Conservation (phyloP, 2,113 vertebrate species). For the Dipodomys stephensi region DNA sequence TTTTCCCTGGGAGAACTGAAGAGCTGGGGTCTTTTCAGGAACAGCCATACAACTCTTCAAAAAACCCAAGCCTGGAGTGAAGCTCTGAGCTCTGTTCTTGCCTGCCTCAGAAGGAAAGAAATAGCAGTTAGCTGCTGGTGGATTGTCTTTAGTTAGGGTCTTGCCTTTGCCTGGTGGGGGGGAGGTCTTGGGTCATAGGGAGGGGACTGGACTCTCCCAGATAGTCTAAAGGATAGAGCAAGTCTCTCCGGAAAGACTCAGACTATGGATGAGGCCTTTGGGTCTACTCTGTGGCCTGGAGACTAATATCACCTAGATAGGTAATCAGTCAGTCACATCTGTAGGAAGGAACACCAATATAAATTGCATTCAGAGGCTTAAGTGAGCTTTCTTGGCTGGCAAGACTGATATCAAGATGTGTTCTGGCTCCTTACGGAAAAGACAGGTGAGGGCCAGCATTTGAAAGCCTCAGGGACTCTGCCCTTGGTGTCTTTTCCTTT, state of each 20-base stretch:
- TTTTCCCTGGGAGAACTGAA: conserved; percentile 42
- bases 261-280: neutral
- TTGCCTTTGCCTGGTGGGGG: neutral
- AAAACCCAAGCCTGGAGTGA: neutral
- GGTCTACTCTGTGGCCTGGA: neutral
- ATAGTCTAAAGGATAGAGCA: neutral
- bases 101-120: neutral
- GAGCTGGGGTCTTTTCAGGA: neutral
- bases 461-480: neutral
- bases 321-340: neutral
- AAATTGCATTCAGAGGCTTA: neutral
- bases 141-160: neutral
- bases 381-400: neutral
- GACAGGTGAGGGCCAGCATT: neutral
- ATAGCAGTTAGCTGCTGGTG: neutral
- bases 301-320: neutral
- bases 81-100: neutral
- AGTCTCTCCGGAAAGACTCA: neutral
- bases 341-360: neutral
- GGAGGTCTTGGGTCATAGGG: neutral
- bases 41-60: neutral
- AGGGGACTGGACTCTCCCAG: neutral
- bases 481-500: neutral
- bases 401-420: neutral
- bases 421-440: neutral